A percentile compares a stretch with the other conserved stretches of the same genome.
These are phyloP conservation scores for Promerops cafer DNA, from an alignment of 2,113 vertebrate species.

Conservation along the genomic window DNA sequence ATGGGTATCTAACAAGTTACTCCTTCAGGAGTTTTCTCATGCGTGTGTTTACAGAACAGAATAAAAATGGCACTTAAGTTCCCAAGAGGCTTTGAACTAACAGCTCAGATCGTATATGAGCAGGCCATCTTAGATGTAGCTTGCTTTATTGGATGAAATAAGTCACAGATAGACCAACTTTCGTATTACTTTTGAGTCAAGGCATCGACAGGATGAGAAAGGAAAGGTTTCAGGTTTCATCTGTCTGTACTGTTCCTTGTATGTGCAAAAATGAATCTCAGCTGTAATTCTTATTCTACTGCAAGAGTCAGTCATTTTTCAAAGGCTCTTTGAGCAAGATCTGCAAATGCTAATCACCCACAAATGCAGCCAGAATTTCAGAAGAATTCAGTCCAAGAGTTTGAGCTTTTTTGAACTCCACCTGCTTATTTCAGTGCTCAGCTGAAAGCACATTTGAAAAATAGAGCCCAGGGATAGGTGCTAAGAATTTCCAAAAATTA, in stretches of 20 bases:
- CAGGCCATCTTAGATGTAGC: constrained; percentile 29
- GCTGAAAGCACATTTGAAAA: neutral
- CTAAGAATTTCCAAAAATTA: neutral
- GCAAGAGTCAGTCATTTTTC: neutral
- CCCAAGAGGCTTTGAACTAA: constrained; percentile 16
- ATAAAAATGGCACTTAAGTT: constrained; percentile 41
- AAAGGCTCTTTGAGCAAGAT: neutral
- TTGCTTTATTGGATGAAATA: constrained; percentile 58
- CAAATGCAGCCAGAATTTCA: neutral
- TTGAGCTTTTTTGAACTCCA: neutral
- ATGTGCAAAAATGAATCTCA: neutral
- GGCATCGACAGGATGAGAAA: neutral
- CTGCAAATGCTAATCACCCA: neutral
- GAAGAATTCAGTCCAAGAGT: neutral
- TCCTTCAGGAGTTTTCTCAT: constrained; percentile 39
- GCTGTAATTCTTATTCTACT: neutral
- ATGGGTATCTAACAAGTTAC: constrained; percentile 55
- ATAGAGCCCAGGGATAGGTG: neutral
- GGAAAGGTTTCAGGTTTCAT: neutral
- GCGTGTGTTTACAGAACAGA: neutral
- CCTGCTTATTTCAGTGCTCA: neutral
- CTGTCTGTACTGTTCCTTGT: constrained; percentile 3
- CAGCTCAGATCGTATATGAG: neutral
- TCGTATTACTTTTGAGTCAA: constrained; percentile 24
- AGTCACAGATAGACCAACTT: constrained; percentile 17